phyloP scores from a whole-genome alignment of 1,140 invertebrate species.

The Akabosia matsudoensis region DNA sequence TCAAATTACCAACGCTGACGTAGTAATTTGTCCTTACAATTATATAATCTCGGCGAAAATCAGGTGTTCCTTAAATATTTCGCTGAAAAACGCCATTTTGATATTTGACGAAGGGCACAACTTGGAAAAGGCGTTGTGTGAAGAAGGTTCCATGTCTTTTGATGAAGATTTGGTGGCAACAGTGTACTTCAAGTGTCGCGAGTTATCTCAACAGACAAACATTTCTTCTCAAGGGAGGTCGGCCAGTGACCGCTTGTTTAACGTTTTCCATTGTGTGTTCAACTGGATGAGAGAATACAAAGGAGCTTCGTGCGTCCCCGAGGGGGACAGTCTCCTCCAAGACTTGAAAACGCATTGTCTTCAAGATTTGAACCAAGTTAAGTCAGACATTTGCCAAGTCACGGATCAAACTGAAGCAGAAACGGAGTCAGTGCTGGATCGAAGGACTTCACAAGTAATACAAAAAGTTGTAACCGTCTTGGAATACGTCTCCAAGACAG shows the following conservation, averaged over 20 bases:
- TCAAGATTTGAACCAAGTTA: not conserved
- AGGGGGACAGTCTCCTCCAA: not conserved
- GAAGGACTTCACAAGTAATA: not conserved
- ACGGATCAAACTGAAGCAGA: not conserved
- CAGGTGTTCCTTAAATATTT: conserved; percentile 52
- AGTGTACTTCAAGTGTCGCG: not conserved
- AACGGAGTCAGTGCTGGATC: not conserved
- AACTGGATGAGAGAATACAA: not conserved
- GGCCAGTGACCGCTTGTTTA: not conserved
- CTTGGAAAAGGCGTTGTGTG: conserved; percentile 59
- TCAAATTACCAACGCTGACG: conserved; percentile 49
- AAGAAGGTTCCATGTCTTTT: conserved; percentile 39
- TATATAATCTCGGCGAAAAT: conserved; percentile 58
- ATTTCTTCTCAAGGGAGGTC: not conserved
- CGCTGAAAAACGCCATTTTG: conserved; percentile 55
- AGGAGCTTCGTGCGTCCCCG: not conserved
- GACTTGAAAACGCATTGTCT: not conserved
- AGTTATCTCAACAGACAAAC: not conserved
- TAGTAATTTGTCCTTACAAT: conserved; percentile 63
- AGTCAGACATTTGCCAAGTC: not conserved
- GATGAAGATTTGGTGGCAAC: not conserved
- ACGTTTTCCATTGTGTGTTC: not conserved
- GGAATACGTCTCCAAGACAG: not conserved
- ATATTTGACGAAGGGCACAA: conserved; percentile 65
- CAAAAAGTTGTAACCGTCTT: not conserved